Evolutionary conservation across 2,888 invertebrate genomes (phyloP), one percentile per base, ranked within the genome.

Genomic region (Hofmannophila pseudospretella): DNA sequence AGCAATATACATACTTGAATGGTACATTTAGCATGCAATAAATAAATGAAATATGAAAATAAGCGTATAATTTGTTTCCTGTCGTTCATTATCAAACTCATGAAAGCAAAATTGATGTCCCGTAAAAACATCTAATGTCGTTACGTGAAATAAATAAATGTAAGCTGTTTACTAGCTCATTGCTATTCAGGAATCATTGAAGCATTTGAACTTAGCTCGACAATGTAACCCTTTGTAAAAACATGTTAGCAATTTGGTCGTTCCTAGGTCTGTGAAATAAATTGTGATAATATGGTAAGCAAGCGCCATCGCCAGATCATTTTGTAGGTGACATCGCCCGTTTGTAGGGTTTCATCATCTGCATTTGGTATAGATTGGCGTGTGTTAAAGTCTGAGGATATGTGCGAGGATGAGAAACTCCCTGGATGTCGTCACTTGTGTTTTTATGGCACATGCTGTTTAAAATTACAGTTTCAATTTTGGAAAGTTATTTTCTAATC

Each of bases 321-420:
- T n/a, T 60, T 63, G 65, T 64, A 61, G 54, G 54, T n/a, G n/a
- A n/a, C n/a, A n/a, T n/a, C 58, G 55, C 54, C 50, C 54, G 59
- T 68, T 76, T n/a, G n/a, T n/a, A n/a, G n/a, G 67, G 71, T 72
- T 67, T 64, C 66, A 67, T 68, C 61, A 62, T 68, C 60, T 71
- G 72, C 63, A 74, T 75, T 66, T 60, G n/a, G n/a, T n/a, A n/a
- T n/a, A n/a, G n/a, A n/a, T n/a, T n/a, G n/a, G n/a, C n/a, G n/a
- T n/a, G n/a, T 50, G 51, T 49, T 57, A 50, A 60, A 63, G 61
- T 60, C 50, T 50, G 47, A 47, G 58, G 58, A 62, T 66, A 58
- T 58, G 58, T 60, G 62, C 53, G 58, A 61, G 55, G 49, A 52
- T 63, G 61, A 54, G 54, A 51, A 54, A 36, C 47, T 43, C 47